Evolutionary conservation across 2,888 invertebrate genomes (phyloP).

Genomic region (Podotricha telesiphe): DNA sequence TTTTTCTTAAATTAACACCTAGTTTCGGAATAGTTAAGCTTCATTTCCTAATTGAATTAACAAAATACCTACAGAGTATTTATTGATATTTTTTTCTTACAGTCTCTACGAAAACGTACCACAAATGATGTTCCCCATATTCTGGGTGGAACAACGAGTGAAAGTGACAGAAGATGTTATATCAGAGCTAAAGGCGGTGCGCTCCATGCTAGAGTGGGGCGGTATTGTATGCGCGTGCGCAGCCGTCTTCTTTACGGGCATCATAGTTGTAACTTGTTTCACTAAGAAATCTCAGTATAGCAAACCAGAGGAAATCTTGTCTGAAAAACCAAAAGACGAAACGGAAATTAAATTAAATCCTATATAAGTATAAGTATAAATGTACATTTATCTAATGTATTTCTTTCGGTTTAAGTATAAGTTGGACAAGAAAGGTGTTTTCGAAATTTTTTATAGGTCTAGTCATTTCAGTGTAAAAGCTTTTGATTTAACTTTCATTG

Average conservation of each 20-base stretch:
- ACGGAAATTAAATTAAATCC: constrained; percentile 69
- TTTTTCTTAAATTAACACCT: no score
- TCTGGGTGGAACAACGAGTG: constrained; percentile 91
- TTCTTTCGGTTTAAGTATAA: neutral
- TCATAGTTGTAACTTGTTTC: constrained; percentile 72
- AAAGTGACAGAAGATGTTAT: constrained; percentile 83
- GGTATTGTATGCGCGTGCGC: constrained; percentile 63
- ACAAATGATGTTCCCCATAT: constrained; percentile 87
- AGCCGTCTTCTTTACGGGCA: constrained; percentile 79
- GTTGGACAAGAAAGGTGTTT: neutral
- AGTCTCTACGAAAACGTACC: constrained; percentile 88
- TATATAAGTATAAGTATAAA: constrained; percentile 44
- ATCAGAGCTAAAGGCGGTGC: constrained; percentile 73
- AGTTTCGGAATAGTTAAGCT: no score
- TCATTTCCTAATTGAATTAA: no score
- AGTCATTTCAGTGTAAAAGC: constrained; percentile 1
- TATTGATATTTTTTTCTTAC: constrained; percentile 38
- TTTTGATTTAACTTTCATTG: neutral
- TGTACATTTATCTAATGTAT: neutral
- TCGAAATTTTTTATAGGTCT: constrained; percentile 2
- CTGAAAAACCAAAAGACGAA: constrained; percentile 64
- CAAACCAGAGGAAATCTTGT: constrained; percentile 53
- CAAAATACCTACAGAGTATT: neutral
- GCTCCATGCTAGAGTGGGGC: constrained; percentile 70
- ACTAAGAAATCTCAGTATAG: constrained; percentile 53